phyloP scores from a whole-genome alignment of 2,888 invertebrate genomes.

The Choristoneura rosaceana region DNA sequence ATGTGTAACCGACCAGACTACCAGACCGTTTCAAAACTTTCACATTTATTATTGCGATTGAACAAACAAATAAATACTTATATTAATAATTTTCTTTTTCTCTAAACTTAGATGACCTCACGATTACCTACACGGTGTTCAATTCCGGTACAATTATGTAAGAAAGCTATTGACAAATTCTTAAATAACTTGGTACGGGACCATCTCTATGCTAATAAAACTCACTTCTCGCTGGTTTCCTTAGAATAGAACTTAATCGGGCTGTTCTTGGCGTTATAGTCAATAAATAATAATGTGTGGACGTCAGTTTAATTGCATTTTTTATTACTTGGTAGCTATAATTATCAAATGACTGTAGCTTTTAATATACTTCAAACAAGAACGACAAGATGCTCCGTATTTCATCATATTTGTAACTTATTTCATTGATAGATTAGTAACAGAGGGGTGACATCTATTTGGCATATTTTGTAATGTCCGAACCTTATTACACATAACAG shows the following conservation, averaged over 20 bases:
- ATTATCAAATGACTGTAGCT: constrained; percentile 3
- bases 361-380: constrained; percentile 1
- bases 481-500: too few relatives aligned
- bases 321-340: constrained; percentile 5
- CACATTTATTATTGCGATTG: too few relatives aligned
- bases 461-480: too few relatives aligned
- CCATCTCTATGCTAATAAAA: neutral
- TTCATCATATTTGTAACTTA: neutral
- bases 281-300: neutral
- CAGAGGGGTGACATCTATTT: neutral
- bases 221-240: neutral
- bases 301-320: constrained; percentile 6
- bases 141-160: neutral
- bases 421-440: neutral
- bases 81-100: too few relatives aligned
- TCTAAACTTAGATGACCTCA: too few relatives aligned
- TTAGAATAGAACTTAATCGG: constrained; percentile 4
- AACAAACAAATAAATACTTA: too few relatives aligned
- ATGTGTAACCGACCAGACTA: too few relatives aligned
- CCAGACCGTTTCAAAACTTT: too few relatives aligned
- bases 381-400: neutral
- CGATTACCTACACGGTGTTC: too few relatives aligned
- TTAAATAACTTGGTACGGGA: neutral
- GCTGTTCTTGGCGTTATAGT: constrained; percentile 1
- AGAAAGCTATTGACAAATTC: neutral